phyloP scores from a whole-genome alignment of 2,888 invertebrate species.

The Lomographa bimaculata region DNA sequence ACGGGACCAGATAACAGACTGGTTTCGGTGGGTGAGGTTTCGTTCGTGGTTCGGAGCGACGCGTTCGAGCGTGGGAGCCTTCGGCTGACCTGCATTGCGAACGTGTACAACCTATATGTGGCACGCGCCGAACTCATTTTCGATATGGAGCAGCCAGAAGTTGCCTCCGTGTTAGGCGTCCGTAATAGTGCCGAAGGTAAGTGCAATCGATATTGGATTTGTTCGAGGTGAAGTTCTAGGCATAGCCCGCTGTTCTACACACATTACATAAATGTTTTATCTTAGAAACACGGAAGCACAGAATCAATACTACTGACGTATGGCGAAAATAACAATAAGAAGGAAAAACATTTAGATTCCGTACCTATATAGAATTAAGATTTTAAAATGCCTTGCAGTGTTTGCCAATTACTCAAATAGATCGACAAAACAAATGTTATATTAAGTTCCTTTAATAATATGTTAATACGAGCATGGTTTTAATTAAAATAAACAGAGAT shows the following conservation, averaged over 20 bases:
- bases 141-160: constrained; percentile 89
- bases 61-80: constrained; percentile 86
- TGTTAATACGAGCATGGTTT: no score
- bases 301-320: no score
- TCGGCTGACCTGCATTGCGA: constrained; percentile 86
- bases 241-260: no score
- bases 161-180: constrained; percentile 89
- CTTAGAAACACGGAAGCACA: no score
- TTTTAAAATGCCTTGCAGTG: no score
- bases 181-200: constrained; percentile 84
- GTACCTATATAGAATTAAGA: no score
- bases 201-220: constrained; percentile 47
- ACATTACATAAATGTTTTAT: constrained; percentile 11
- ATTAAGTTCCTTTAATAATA: no score
- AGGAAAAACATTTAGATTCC: no score
- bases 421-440: no score
- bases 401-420: no score
- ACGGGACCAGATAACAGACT: constrained; percentile 70
- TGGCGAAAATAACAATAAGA: no score
- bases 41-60: constrained; percentile 85
- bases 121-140: constrained; percentile 85
- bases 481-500: no score
- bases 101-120: constrained; percentile 87
- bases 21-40: constrained; percentile 75
- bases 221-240: constrained; percentile 13